Base-by-base conservation (phyloP, 2,113 vertebrate genomes). In the Malurus melanocephalus region DNA sequence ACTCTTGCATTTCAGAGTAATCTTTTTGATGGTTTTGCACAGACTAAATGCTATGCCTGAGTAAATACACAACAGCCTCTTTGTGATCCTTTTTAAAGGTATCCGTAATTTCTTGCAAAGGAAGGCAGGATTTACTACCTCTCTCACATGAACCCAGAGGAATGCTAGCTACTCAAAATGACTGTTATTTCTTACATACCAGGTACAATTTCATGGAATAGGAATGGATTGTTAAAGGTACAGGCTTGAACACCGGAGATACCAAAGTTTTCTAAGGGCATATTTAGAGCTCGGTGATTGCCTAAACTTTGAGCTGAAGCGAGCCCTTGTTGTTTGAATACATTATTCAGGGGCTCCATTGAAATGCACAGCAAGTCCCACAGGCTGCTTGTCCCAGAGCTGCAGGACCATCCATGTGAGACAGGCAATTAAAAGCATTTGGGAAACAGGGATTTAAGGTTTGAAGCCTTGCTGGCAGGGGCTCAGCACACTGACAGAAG, bases 281-380 rank as follows among this genome's bases (percentile, higher is more conserved):
- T 13, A 35, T 61, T 59, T 75, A 80, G 43, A 80, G 43, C 16
- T 64, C 56, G 52, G 52, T 3, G 21, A 52, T 4, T 53, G 64
- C 45, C 61, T 80, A 51, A 48, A 53, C 38, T 53, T 75, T 46
- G 66, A 84, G 80, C 68, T 53, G 65, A 81, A 45, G 8, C 2
- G 6, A 75, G 62, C 46, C 2, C 12, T 15, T 40, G 52, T n/a
- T 60, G 53, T 32, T 33, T 22, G n/a, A 57, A 59, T 24, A 62
- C 45, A 38, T 74, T 6, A 88, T 89, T 87, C 60, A 42, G 59
- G 40, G 2, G 23, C 24, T 21, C 48, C 35, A 93, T 13, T 81
- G 67, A 81, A 80, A 94, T 80, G 62, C 90, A 93, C 62, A 92
- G 80, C 74, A 53, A 84, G 69, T 72, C 90, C 53, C 73, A 22